phyloP scores from a whole-genome alignment of 2,113 vertebrate genomes.

The Ranitomeya imitator region DNA sequence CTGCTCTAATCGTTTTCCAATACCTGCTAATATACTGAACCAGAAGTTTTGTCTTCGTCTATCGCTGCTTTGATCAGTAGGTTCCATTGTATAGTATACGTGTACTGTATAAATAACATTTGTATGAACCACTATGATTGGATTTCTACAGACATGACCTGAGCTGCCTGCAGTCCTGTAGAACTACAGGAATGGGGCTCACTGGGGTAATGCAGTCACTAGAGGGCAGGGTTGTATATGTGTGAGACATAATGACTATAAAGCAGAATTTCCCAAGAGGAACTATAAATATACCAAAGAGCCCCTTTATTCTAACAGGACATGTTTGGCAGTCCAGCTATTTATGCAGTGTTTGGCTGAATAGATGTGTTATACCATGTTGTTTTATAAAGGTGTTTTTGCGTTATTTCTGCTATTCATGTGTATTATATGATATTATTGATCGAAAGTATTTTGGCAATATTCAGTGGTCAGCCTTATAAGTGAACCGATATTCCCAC shows the following conservation, averaged over 20 bases:
- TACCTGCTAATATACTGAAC: too few relatives aligned
- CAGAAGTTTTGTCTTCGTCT: too few relatives aligned
- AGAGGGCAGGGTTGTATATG: slow-evolving; percentile 24
- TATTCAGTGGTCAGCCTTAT: neutral
- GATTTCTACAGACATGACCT: too few relatives aligned
- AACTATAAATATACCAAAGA: neutral
- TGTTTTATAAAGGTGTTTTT: neutral
- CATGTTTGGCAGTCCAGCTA: neutral
- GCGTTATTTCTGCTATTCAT: neutral
- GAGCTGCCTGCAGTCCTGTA: too few relatives aligned
- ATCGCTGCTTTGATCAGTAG: too few relatives aligned
- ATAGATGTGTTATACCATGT: neutral
- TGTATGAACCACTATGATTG: too few relatives aligned
- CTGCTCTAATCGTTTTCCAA: too few relatives aligned
- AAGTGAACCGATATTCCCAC: neutral
- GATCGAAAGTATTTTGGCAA: too few relatives aligned
- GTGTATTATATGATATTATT: neutral
- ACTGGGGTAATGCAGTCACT: neutral
- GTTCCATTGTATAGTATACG: too few relatives aligned
- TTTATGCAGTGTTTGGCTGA: neutral
- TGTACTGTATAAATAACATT: too few relatives aligned
- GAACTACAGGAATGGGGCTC: neutral
- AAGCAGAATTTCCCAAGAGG: neutral
- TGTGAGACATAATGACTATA: neutral
- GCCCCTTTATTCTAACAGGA: neutral